Percentiles rank a stretch among this genome's conserved stretches.
phyloP scores from a whole-genome alignment of 2,113 vertebrate genomes.

The Macquaria australasica region DNA sequence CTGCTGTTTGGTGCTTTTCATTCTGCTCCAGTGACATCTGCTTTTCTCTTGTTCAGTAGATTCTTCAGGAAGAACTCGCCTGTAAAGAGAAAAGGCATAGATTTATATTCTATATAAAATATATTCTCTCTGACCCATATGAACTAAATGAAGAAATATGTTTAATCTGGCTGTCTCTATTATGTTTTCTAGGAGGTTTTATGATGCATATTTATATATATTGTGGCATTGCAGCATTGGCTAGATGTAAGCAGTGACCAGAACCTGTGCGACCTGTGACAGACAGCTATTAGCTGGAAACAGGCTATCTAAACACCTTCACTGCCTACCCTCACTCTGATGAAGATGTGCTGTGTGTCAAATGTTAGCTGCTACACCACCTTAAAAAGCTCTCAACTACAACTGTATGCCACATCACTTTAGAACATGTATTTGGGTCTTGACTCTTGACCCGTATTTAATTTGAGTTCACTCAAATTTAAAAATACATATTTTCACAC shows the following conservation, averaged over 20 bases:
- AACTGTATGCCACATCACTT: too few relatives aligned
- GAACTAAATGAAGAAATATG: background rate
- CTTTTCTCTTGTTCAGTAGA: conserved; percentile 90
- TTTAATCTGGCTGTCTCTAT: background rate
- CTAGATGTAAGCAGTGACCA: background rate
- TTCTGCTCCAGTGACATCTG: conserved; percentile 67
- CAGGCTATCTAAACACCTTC: too few relatives aligned
- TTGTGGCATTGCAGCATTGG: background rate
- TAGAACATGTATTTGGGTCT: too few relatives aligned
- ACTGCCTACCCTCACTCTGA: too few relatives aligned
- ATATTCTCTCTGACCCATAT: background rate
- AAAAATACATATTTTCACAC: background rate
- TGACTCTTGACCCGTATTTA: too few relatives aligned
- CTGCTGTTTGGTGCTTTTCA: conserved; percentile 30
- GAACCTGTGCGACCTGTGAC: too few relatives aligned
- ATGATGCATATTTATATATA: background rate
- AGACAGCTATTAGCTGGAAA: too few relatives aligned
- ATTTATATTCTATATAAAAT: background rate
- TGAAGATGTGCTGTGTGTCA: too few relatives aligned
- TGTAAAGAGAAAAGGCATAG: conserved; percentile 66
- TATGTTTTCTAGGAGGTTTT: background rate
- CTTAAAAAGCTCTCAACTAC: too few relatives aligned
- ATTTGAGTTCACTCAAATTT: background rate
- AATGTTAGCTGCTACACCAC: too few relatives aligned
- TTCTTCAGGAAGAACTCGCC: conserved; percentile 99